Evolutionary conservation across 1,140 invertebrate species (phyloP).

Genomic region (Laupala kohalensis): DNA sequence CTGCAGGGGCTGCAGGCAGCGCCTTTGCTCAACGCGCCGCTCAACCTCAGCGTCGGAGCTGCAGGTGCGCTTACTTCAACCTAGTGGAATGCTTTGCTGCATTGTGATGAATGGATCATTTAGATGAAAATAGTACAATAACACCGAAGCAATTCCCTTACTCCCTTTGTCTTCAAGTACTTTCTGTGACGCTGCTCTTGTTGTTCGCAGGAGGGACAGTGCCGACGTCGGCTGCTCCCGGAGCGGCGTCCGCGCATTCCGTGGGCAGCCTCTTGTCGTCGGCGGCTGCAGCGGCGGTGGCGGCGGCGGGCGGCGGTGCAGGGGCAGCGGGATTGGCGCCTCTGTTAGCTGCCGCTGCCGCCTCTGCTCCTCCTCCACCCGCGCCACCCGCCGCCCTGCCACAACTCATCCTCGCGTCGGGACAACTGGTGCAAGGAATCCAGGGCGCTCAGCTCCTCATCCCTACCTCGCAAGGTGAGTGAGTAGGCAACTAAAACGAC

Average conservation of each 20-base stretch:
- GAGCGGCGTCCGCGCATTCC: neutral
- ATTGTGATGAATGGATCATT: too few relatives aligned
- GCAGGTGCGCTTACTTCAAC: too few relatives aligned
- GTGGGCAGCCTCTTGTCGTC: conserved; percentile 1
- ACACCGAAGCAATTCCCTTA: too few relatives aligned
- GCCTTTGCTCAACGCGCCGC: conserved; percentile 51
- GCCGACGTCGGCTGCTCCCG: conserved; percentile 27
- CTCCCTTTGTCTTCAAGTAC: too few relatives aligned
- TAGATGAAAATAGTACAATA: too few relatives aligned
- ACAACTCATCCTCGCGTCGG: conserved; percentile 79
- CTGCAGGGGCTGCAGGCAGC: too few relatives aligned
- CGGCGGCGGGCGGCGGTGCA: conserved; percentile 30
- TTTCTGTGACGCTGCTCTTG: too few relatives aligned
- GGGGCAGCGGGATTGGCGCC: conserved; percentile 33
- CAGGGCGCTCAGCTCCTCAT: conserved; percentile 86
- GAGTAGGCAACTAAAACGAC: neutral
- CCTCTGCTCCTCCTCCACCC: conserved; percentile 67
- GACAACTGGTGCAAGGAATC: conserved; percentile 79
- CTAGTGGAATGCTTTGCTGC: too few relatives aligned
- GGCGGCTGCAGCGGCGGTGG: conserved; percentile 23
- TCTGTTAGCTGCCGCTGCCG: conserved; percentile 42
- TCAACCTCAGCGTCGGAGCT: conserved; percentile 57
- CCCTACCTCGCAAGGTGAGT: conserved; percentile 79
- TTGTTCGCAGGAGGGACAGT: conserved; percentile 24
- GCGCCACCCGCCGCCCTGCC: conserved; percentile 65